These are phyloP conservation scores for Montipora foliosa DNA, from an alignment of 64 coral and sea anemone genomes.

Conservation along the genomic window DNA sequence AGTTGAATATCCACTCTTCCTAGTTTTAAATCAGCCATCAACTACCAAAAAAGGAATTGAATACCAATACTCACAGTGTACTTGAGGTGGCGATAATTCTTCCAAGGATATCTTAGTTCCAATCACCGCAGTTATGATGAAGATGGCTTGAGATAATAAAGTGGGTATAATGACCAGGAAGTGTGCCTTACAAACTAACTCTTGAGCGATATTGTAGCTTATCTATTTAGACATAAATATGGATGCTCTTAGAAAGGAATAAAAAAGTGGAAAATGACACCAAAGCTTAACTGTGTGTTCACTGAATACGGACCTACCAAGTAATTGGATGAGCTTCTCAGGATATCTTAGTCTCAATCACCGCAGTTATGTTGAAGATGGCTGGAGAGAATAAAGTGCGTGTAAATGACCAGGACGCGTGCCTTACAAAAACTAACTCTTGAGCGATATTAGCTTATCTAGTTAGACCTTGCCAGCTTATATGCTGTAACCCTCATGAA, in stretches of 20 bases:
- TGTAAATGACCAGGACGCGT: background rate
- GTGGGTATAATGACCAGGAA: background rate
- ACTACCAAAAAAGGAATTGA: too few relatives aligned
- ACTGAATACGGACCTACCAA: background rate
- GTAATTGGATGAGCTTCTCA: too few relatives aligned
- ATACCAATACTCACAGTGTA: constrained; percentile 51
- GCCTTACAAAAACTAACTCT: constrained; percentile 43
- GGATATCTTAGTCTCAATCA: background rate
- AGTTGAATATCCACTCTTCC: too few relatives aligned
- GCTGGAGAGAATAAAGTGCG: background rate
- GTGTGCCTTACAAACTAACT: constrained; percentile 40
- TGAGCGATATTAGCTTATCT: constrained; percentile 29
- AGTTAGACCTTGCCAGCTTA: background rate
- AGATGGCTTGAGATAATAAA: background rate
- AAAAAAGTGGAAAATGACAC: too few relatives aligned
- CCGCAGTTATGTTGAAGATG: background rate
- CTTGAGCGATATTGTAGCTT: constrained; percentile 28
- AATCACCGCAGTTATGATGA: background rate
- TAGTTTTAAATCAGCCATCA: too few relatives aligned
- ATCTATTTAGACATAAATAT: background rate
- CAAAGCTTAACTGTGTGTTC: background rate
- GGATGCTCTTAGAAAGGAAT: background rate
- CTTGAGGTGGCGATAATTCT: constrained; percentile 35
- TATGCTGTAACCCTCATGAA: constrained; percentile 44
- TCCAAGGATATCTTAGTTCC: background rate